Base-by-base conservation (phyloP, 2,888 invertebrate genomes). In the Panopea generosa region DNA sequence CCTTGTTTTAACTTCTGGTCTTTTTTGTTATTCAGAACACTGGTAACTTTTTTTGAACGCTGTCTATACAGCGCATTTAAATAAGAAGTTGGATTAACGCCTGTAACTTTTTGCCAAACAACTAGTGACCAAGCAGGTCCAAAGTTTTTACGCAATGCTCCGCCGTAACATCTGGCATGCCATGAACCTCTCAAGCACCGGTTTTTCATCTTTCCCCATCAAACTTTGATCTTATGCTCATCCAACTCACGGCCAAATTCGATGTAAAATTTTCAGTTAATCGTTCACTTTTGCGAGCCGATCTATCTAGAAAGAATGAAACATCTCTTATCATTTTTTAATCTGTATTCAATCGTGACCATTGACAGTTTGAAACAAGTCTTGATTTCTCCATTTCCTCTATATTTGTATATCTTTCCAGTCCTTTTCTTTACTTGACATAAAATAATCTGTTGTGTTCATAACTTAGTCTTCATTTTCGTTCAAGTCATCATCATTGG, bases 111-210 rank as follows among this genome's bases (percentile, higher is more conserved):
- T 50, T 1, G 67, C 56, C 6, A 45, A 4, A 45, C 20, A 45
- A 45, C 20, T 18, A 6, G 16, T 45, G 45, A 45, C 45, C 45
- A 45, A 18, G 16, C 16, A 9, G 20, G 20, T 45, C 45, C 16
- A 45, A 18, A n/a, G 6, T 9, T 45, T 29, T 45, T 45, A 3
- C 45, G 6, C 20, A 45, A 16, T 4, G 45, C 45, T 9, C 45
- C 45, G 20, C 45, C 45, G 16, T 45, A 45, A 6, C 45, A 45
- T 16, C 45, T 6, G 6, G 45, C 45, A 45, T 77, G 69, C 78
- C 79, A 84, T 11, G 83, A 77, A 2, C 76, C 76, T 18, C 76
- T 0, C 20, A 71, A 53, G 50, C 77, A 75, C 16, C 45, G 16
- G 20, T 45, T 45, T 3, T 9, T 45, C 3, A 45, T 20, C 16